Evolutionary conservation across 2,888 invertebrate species (phyloP), one percentile per base, ranked within the genome.

Genomic region (Achlya flavicornis): DNA sequence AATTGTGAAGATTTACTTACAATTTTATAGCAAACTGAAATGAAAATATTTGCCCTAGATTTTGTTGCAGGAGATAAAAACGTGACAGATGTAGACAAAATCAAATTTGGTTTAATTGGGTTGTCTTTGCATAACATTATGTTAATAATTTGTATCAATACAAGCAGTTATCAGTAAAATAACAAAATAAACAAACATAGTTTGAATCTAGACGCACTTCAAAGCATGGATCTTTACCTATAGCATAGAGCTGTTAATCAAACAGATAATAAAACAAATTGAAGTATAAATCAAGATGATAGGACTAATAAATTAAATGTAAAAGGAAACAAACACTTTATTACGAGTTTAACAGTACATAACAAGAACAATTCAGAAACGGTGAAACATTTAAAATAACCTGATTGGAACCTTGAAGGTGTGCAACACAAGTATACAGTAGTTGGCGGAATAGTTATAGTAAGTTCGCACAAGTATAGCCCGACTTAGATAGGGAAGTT

Each of bases 331-430:
- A 53, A 53, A 19, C 53, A 53, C 10, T 53, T 19, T 16, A 53
- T 53, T 19, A 53, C n/a, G n/a, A n/a, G n/a, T n/a, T n/a, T 53
- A 16, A 48, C 48, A 7, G 53, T 0, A 53, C 53, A 53, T 7
- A 48, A 19, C 53, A 53, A 53, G 53, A 53, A 53, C 19, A 53
- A 53, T 53, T 53, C 53, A 53, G 53, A 14, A 53, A 53, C 53
- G 16, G 19, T 53, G 53, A 53, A 19, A 53, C 53, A 19, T 19
- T 53, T 53, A 19, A 53, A 19, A 53, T 19, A 19, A 53, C 19
- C 53, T 10, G 16, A 53, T 53, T 53, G 16, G 10, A 53, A 10
- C 53, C 53, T 53, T 53, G 53, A 53, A 53, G 48, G 48, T 48
- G 14, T 48, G 19, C 53, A 19, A 53, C 19, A 19, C 10, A 19